A percentile compares a stretch with the other conserved stretches of the same genome.
phyloP scores from a whole-genome alignment of 2,113 vertebrate species.

The Tyrannus savana region DNA sequence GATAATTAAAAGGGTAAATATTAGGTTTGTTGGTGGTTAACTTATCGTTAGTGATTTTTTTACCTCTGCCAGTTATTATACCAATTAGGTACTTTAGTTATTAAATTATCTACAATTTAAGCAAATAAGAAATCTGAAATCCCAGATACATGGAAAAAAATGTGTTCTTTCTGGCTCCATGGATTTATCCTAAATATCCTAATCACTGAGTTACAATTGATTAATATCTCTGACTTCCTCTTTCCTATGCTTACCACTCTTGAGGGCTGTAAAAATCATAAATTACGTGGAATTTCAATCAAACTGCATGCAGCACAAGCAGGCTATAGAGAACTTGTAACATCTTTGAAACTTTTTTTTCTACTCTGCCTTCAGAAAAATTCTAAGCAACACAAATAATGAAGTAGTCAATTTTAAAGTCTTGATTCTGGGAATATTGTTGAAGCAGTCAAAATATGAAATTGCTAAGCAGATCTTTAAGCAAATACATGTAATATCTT shows the following conservation, averaged over 20 bases:
- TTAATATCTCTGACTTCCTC: background rate
- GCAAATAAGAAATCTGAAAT: background rate
- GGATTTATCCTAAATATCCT: background rate
- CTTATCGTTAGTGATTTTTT: background rate
- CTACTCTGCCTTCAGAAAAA: background rate
- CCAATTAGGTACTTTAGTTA: background rate
- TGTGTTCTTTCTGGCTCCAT: background rate
- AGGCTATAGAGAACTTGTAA: background rate
- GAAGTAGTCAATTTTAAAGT: background rate
- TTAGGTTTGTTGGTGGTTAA: background rate
- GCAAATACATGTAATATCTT: constrained; percentile 3
- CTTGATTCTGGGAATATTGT: background rate
- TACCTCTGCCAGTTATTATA: background rate
- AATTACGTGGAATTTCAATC: background rate
- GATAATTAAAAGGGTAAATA: background rate
- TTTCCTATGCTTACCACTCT: background rate
- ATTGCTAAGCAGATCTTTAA: constrained; percentile 1
- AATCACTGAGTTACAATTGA: background rate
- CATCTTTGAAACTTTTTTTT: background rate
- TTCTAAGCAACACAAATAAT: background rate
- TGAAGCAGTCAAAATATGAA: background rate
- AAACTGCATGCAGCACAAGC: background rate
- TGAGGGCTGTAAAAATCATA: background rate
- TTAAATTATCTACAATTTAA: background rate
- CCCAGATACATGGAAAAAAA: background rate